A percentile compares a stretch with the other conserved stretches of the same genome.
Conservation (phyloP, 2,797 vertebrate genomes). For the Lemur catta region DNA sequence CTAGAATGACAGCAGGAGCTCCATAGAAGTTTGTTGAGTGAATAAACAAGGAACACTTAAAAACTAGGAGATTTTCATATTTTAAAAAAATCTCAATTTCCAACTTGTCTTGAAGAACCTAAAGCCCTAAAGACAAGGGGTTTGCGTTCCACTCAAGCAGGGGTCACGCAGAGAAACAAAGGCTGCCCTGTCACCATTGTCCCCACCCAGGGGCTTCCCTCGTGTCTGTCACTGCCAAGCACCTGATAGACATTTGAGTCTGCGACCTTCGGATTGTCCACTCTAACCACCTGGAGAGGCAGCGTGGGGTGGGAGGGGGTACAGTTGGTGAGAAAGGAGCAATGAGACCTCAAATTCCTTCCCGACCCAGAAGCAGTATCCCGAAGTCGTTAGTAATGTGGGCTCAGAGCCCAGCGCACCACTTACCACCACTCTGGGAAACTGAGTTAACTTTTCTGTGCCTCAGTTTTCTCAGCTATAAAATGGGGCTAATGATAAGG, state of each 20-base stretch:
- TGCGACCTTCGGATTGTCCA: not conserved
- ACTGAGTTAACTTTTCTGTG: not conserved
- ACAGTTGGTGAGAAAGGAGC: not conserved
- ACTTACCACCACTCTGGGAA: not conserved
- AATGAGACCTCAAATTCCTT: not conserved
- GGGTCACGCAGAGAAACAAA: not conserved
- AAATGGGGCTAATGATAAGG: not conserved
- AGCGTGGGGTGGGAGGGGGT: accelerated
- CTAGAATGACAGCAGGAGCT: not conserved
- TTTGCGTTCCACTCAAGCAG: not conserved
- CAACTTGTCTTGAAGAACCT: not conserved
- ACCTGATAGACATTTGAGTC: not conserved
- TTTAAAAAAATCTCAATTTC: not conserved
- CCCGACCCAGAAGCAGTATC: not conserved
- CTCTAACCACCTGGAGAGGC: not conserved
- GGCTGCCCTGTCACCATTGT: not conserved
- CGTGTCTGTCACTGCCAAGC: not conserved
- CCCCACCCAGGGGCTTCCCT: not conserved
- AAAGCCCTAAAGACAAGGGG: not conserved
- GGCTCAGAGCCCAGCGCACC: not conserved
- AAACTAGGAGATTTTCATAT: not conserved
- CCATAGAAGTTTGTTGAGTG: not conserved
- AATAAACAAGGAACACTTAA: not conserved
- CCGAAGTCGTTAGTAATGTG: not conserved
- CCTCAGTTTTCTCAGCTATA: not conserved